These are phyloP conservation scores for Manacus vitellinus DNA, from an alignment of 2,113 vertebrate species.

Conservation along the genomic window DNA sequence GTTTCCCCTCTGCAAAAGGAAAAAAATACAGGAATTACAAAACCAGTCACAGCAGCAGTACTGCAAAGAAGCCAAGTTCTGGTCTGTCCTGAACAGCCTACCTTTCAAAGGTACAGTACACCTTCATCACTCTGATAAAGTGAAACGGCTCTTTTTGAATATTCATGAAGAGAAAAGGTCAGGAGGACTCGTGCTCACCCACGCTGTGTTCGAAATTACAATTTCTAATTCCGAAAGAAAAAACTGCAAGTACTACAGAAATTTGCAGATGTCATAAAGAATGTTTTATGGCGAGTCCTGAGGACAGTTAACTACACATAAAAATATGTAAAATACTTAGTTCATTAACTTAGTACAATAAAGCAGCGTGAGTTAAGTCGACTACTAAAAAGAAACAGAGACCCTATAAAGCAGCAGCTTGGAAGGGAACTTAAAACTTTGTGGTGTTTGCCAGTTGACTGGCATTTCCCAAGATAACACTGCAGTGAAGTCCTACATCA, in stretches of 20 bases:
- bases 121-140: neutral
- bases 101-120: neutral
- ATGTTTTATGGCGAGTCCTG: neutral
- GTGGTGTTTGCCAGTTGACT: neutral
- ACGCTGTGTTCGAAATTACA: neutral
- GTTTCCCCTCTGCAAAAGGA: neutral
- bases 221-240: neutral
- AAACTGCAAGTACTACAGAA: neutral
- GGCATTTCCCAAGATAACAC: neutral
- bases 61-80: neutral
- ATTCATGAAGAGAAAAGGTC: neutral
- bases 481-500: neutral
- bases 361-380: neutral
- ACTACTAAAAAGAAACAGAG: neutral
- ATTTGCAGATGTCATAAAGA: neutral
- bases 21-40: neutral
- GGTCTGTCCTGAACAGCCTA: neutral
- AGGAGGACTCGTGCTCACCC: neutral
- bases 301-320: neutral
- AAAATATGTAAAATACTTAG: neutral
- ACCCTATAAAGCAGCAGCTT: neutral
- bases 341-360: neutral
- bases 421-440: neutral
- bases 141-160: neutral
- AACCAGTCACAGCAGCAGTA: neutral